Conservation (phyloP, 1,140 invertebrate genomes). For the Charaxes varanes region DNA sequence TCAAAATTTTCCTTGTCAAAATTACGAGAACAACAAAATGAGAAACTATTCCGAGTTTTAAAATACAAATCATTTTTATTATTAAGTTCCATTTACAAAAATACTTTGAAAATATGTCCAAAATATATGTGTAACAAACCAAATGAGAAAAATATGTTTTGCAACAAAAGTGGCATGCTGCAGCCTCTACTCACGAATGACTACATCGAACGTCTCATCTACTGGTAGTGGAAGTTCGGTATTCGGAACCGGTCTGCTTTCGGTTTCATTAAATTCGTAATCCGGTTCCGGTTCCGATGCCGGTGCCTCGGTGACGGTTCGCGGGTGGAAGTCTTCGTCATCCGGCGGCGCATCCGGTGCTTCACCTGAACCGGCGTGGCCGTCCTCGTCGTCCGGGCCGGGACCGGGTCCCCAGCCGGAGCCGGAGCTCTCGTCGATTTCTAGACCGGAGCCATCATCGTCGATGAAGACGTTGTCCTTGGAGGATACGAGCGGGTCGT, state of each 20-base stretch:
- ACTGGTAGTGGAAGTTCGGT: slow-evolving; percentile 33
- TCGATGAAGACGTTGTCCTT: slow-evolving; percentile 60
- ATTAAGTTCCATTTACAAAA: no score
- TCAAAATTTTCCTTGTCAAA: background rate
- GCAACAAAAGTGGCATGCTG: slow-evolving; percentile 69
- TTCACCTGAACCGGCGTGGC: slow-evolving; percentile 58
- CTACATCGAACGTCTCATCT: slow-evolving; percentile 46
- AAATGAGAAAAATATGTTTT: slow-evolving; percentile 36
- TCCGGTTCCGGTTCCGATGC: slow-evolving; percentile 5
- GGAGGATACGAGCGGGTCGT: slow-evolving; percentile 38
- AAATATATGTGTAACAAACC: slow-evolving; percentile 6
- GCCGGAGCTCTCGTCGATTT: slow-evolving; percentile 70
- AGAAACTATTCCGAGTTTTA: background rate
- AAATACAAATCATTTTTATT: no score
- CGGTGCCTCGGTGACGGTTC: slow-evolving; percentile 17
- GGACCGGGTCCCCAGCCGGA: slow-evolving; percentile 70
- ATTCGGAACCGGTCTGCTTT: slow-evolving; percentile 26
- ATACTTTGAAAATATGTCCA: no score
- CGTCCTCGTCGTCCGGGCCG: slow-evolving; percentile 71
- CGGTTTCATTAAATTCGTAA: slow-evolving; percentile 8
- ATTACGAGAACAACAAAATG: background rate
- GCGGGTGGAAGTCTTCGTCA: slow-evolving; percentile 52
- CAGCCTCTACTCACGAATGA: slow-evolving; percentile 71
- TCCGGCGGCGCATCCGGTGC: slow-evolving; percentile 38
- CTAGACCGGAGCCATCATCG: slow-evolving; percentile 70